These are phyloP conservation scores for Trichogramma pretiosum DNA, from an alignment of 1,140 invertebrate genomes.

Conservation along the genomic window DNA sequence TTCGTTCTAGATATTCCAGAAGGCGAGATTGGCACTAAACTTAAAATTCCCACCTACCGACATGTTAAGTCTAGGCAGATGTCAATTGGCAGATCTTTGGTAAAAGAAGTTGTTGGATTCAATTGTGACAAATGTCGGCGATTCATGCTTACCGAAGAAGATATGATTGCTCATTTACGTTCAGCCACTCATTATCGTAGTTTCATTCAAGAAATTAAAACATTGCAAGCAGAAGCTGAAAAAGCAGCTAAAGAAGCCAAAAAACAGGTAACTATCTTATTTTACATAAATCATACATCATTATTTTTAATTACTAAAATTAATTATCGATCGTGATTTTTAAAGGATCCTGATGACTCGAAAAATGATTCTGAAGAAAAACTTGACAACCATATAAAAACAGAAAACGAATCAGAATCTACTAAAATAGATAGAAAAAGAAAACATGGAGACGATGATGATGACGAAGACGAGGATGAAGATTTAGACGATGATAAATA, in stretches of 20 bases:
- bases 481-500: slow-evolving; percentile 27
- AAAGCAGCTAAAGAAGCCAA: slow-evolving; percentile 12
- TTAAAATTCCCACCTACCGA: slow-evolving; percentile 39
- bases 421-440: slow-evolving; percentile 3
- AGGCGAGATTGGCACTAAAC: slow-evolving; percentile 28
- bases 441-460: slow-evolving; percentile 11
- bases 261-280: not conserved
- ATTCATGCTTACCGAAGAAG: slow-evolving; percentile 40
- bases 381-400: slow-evolving; percentile 17
- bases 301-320: slow-evolving; percentile 9
- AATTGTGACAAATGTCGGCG: slow-evolving; percentile 42
- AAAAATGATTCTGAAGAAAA: slow-evolving; percentile 20
- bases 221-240: slow-evolving; percentile 26
- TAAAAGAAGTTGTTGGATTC: slow-evolving; percentile 38
- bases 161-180: slow-evolving; percentile 39
- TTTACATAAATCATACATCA: not conserved
- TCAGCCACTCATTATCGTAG: slow-evolving; percentile 41
- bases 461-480: slow-evolving; percentile 34
- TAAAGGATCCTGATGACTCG: slow-evolving; percentile 17
- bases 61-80: slow-evolving; percentile 37
- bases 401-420: slow-evolving; percentile 19
- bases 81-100: slow-evolving; percentile 35
- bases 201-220: slow-evolving; percentile 39
- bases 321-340: not conserved
- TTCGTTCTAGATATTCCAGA: slow-evolving; percentile 37